Evolutionary conservation across 1,140 invertebrate genomes (phyloP).

Genomic region (Hirudo medicinalis): DNA sequence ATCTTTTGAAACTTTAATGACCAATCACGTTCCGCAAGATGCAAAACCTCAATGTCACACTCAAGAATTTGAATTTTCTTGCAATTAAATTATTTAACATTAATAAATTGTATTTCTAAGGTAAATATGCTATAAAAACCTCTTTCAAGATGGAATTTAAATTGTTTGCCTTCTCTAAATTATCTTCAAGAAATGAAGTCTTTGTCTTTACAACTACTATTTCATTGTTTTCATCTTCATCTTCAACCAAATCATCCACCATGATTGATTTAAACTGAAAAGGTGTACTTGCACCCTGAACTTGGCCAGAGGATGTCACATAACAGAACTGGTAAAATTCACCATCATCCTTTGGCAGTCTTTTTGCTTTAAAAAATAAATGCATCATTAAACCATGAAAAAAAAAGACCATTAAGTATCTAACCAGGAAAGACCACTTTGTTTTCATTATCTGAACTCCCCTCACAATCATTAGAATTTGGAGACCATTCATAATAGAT

Average conservation of each 20-base stretch:
- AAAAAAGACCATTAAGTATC: neutral
- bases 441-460: constrained; percentile 27
- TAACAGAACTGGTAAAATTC: constrained; percentile 44
- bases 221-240: constrained; percentile 36
- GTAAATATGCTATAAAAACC: neutral
- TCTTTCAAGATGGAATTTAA: neutral
- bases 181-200: constrained; percentile 32
- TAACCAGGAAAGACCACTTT: constrained; percentile 31
- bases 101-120: neutral
- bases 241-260: constrained; percentile 37
- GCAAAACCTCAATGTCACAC: neutral
- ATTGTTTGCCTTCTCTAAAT: constrained; percentile 19
- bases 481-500: constrained; percentile 34
- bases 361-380: constrained; percentile 19
- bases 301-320: constrained; percentile 32
- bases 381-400: neutral
- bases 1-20: neutral
- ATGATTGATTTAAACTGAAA: constrained; percentile 37
- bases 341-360: constrained; percentile 39
- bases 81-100: neutral
- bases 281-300: constrained; percentile 40
- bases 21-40: neutral
- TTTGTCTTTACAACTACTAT: constrained; percentile 35
- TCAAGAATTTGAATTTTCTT: neutral
- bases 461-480: constrained; percentile 26